Percentiles rank a stretch among this genome's conserved stretches.
phyloP scores from a whole-genome alignment of 2,113 vertebrate species.

The Ailuropoda melanoleuca region DNA sequence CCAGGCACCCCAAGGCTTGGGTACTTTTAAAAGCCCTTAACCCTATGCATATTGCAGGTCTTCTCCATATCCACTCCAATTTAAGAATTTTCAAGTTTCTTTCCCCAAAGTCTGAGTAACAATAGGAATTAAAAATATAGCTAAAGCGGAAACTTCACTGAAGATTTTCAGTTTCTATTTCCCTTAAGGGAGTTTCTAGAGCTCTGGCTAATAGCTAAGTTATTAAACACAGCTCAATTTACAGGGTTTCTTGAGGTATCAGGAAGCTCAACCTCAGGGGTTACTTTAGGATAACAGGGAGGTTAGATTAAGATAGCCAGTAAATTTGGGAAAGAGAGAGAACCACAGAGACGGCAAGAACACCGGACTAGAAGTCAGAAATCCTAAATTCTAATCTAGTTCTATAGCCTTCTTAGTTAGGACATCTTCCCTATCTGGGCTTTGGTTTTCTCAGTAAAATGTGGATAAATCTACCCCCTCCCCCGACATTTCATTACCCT shows the following conservation, averaged over 20 bases:
- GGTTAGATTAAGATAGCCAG: neutral
- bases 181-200: constrained; percentile 32
- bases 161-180: constrained; percentile 57
- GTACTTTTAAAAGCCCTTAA: constrained; percentile 58
- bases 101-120: constrained; percentile 26
- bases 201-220: neutral
- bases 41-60: neutral
- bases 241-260: neutral
- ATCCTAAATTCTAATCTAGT: neutral
- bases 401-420: neutral
- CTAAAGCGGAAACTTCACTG: neutral
- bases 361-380: neutral
- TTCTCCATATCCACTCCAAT: neutral
- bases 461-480: neutral
- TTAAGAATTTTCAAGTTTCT: constrained; percentile 54
- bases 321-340: neutral
- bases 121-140: constrained; percentile 49
- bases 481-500: neutral
- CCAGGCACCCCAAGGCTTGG: neutral
- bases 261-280: neutral
- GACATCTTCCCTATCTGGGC: neutral
- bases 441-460: neutral
- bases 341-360: neutral
- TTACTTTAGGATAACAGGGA: neutral
- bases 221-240: constrained; percentile 45